phyloP scores from a whole-genome alignment of 2,113 vertebrate species.

The Echinops telfairi region DNA sequence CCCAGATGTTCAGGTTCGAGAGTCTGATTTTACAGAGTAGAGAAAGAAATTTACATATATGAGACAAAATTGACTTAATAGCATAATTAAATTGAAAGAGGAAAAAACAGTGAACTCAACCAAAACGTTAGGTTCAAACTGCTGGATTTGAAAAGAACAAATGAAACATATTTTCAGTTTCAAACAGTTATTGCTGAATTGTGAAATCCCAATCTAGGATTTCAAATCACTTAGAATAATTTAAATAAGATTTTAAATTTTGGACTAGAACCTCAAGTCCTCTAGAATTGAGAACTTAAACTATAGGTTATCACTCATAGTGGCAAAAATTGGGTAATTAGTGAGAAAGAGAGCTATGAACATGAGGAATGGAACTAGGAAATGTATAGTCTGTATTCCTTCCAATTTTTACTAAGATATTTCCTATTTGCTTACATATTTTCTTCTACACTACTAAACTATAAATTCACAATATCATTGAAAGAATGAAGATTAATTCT shows the following conservation, averaged over 20 bases:
- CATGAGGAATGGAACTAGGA: not conserved
- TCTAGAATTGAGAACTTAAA: not conserved
- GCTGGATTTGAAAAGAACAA: not conserved
- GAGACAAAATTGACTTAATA: not conserved
- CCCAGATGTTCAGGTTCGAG: no score
- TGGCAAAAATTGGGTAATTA: not conserved
- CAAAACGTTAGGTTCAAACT: not conserved
- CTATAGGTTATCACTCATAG: not conserved
- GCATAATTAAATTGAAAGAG: not conserved
- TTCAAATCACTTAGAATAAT: not conserved
- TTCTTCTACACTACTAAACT: not conserved
- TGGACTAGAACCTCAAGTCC: not conserved
- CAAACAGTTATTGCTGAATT: conserved; percentile 16
- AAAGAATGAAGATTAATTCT: conserved; percentile 15
- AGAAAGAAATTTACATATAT: no score
- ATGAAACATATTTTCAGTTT: not conserved
- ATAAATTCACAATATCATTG: not conserved
- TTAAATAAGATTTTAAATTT: conserved; percentile 2
- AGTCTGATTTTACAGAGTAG: no score
- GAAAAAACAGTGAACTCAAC: not conserved
- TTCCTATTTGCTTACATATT: not conserved
- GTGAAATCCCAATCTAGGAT: not conserved
- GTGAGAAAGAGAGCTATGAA: conserved; percentile 1
- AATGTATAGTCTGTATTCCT: not conserved
- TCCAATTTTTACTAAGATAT: not conserved